A percentile compares a stretch with the other conserved stretches of the same genome.
Evolutionary conservation across 2,113 vertebrate species (phyloP).

Genomic region (Oreochromis spilurus): DNA sequence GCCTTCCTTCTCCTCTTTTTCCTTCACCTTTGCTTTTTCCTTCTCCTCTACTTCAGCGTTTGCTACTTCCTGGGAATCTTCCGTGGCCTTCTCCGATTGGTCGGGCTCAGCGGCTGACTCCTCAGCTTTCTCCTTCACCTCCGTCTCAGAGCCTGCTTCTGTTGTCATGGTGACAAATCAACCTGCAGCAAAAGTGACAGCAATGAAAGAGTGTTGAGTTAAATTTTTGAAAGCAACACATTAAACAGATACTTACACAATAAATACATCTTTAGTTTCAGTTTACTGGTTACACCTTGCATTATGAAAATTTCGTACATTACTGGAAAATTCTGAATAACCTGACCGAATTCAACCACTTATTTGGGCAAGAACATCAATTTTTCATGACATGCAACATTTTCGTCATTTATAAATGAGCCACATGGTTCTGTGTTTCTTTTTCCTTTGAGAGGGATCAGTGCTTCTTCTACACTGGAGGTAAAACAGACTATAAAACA

Average conservation of each 20-base stretch:
- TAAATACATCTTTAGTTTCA: neutral
- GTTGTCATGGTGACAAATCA: slow-evolving; percentile 85
- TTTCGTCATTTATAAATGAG: slow-evolving; percentile 55
- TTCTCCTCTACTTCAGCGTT: slow-evolving; percentile 46
- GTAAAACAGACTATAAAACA: neutral
- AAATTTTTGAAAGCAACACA: neutral
- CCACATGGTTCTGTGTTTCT: neutral
- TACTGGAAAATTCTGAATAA: neutral
- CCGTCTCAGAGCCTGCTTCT: slow-evolving; percentile 81
- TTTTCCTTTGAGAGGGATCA: neutral
- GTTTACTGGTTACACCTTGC: neutral
- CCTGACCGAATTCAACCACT: neutral
- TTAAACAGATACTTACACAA: neutral
- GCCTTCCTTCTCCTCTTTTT: slow-evolving; percentile 77
- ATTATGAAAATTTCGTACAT: neutral
- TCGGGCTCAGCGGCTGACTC: slow-evolving; percentile 47
- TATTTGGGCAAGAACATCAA: neutral
- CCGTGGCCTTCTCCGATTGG: slow-evolving; percentile 49
- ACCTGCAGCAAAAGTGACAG: slow-evolving; percentile 53
- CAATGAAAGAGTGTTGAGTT: neutral
- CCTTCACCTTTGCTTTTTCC: slow-evolving; percentile 74
- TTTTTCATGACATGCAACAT: slow-evolving; percentile 30
- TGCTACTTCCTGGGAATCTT: slow-evolving; percentile 70
- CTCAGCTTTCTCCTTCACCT: slow-evolving; percentile 86
- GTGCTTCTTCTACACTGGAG: neutral